Percentiles rank a stretch among this genome's conserved stretches.
phyloP scores from a whole-genome alignment of 2,113 vertebrate genomes.

The Semnornis frantzii region DNA sequence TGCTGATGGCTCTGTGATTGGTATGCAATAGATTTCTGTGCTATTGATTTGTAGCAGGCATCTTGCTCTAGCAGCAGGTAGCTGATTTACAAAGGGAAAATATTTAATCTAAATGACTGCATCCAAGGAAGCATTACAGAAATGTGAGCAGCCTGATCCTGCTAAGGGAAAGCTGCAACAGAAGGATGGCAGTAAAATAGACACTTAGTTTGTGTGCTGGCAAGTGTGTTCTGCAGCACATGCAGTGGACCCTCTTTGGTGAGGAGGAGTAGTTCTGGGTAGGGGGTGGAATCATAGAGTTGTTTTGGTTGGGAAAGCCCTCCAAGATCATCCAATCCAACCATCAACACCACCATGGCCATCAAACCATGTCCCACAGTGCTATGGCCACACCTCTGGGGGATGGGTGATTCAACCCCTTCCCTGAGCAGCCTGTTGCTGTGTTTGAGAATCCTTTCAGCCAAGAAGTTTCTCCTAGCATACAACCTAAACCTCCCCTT shows the following conservation, averaged over 20 bases:
- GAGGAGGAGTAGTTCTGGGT: not conserved
- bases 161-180: not conserved
- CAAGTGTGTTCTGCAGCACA: not conserved
- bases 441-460: too few relatives aligned
- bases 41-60: slow-evolving; percentile 16
- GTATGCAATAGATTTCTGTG: slow-evolving; percentile 14
- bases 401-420: too few relatives aligned
- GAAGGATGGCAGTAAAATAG: not conserved
- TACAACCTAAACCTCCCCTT: too few relatives aligned
- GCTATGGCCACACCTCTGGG: too few relatives aligned
- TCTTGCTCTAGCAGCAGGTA: slow-evolving; percentile 21
- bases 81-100: slow-evolving; percentile 27
- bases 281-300: not conserved
- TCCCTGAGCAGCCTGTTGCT: too few relatives aligned
- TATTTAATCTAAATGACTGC: not conserved
- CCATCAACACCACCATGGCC: too few relatives aligned
- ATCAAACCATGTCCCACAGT: too few relatives aligned
- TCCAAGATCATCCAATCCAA: too few relatives aligned
- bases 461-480: too few relatives aligned
- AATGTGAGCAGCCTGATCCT: not conserved
- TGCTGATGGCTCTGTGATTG: not conserved
- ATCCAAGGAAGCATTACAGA: not conserved
- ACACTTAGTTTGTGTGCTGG: not conserved
- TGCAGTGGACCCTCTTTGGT: not conserved
- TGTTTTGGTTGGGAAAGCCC: too few relatives aligned